Percentiles rank a stretch among this genome's conserved stretches.
These are phyloP conservation scores for Adrianichthys oophorus DNA, from an alignment of 2,797 vertebrate species.

Conservation along the genomic window DNA sequence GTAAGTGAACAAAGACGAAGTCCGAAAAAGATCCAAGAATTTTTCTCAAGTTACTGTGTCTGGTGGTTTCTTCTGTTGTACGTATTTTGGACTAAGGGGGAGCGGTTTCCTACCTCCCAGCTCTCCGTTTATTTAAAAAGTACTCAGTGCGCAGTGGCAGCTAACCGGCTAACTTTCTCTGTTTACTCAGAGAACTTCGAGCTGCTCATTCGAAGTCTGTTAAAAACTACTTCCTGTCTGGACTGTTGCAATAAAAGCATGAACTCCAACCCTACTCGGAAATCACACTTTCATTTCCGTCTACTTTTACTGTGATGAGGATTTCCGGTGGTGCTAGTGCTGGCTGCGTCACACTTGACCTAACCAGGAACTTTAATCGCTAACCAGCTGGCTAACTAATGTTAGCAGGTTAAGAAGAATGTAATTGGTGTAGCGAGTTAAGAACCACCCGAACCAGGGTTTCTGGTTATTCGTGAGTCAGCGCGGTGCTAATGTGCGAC, in stretches of 20 bases:
- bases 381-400: conserved; percentile 50
- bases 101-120: background rate
- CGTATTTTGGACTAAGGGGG: background rate
- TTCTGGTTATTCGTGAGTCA: background rate
- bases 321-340: rapidly evolving
- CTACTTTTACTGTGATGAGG: conserved; percentile 24
- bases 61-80: background rate
- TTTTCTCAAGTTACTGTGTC: too few species aligned
- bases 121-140: too few species aligned
- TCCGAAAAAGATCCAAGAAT: background rate
- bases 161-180: conserved; percentile 67
- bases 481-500: background rate
- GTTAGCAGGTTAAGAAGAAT: conserved; percentile 35
- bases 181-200: conserved; percentile 36
- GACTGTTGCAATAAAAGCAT: background rate
- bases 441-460: background rate
- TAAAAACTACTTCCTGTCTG: rapidly evolving
- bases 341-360: background rate
- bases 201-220: conserved; percentile 6
- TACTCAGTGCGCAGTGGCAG: conserved; percentile 17
- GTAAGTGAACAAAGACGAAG: conserved; percentile 68
- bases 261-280: rapidly evolving
- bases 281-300: rapidly evolving
- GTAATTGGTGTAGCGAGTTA: too few species aligned
- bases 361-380: conserved; percentile 51